phyloP scores from a whole-genome alignment of 2,113 vertebrate species.

The Saccopteryx leptura region DNA sequence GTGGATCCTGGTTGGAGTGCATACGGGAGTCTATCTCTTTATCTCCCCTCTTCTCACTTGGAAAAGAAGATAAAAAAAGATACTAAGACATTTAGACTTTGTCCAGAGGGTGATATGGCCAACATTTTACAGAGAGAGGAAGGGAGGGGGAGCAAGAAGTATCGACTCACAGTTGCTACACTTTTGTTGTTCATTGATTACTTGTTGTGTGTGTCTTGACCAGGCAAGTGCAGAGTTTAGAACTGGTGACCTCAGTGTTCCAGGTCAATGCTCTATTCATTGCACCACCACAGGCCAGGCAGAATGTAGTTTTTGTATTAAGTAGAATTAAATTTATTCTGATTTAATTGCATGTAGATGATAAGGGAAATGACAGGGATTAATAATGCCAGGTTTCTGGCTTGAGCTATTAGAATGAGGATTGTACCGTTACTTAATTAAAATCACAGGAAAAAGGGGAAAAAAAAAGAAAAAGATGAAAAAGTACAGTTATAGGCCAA shows the following conservation, averaged over 20 bases:
- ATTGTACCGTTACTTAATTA: neutral
- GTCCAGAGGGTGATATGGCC: neutral
- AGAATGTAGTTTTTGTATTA: neutral
- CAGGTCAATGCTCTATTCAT: too few species aligned
- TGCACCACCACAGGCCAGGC: too few species aligned
- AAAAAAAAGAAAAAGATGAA: neutral
- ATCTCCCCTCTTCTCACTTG: too few species aligned
- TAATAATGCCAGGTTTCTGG: neutral
- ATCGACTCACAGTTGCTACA: too few species aligned
- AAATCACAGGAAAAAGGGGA: neutral
- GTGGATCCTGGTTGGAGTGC: too few species aligned
- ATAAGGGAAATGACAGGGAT: neutral
- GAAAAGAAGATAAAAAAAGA: neutral
- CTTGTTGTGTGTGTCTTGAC: too few species aligned
- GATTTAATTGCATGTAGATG: neutral
- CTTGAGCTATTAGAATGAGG: neutral
- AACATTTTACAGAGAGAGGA: too few species aligned
- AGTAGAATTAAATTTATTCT: neutral
- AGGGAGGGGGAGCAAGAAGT: too few species aligned
- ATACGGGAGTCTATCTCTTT: too few species aligned
- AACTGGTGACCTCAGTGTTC: too few species aligned
- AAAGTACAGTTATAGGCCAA: neutral
- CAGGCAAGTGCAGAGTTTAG: too few species aligned
- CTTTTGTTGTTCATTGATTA: too few species aligned
- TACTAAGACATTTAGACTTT: neutral